phyloP scores from a whole-genome alignment of 2,888 invertebrate genomes.

The Eilema griseolum region DNA sequence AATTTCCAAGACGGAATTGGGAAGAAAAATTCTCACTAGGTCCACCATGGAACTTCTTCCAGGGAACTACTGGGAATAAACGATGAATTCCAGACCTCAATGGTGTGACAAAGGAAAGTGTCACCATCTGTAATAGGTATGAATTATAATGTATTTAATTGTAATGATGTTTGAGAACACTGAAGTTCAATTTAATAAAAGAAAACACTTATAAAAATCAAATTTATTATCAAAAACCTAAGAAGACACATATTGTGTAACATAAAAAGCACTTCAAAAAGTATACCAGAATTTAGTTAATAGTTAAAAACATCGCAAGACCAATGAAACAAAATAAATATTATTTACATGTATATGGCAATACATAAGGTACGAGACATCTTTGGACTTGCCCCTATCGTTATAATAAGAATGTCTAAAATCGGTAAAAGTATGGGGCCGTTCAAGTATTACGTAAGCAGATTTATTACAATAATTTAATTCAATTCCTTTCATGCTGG shows the following conservation, averaged over 20 bases:
- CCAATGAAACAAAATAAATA: constrained; percentile 63
- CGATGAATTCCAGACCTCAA: too few species aligned
- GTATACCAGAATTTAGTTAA: constrained; percentile 45
- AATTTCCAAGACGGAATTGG: too few species aligned
- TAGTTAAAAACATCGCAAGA: constrained; percentile 25
- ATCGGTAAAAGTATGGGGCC: not conserved
- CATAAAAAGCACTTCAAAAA: constrained; percentile 53
- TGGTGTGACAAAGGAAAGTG: too few species aligned
- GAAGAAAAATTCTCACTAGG: too few species aligned
- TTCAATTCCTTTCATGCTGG: too few species aligned
- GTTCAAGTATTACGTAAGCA: too few species aligned
- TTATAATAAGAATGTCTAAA: constrained; percentile 27
- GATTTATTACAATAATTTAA: too few species aligned
- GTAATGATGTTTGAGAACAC: too few species aligned
- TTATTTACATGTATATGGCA: constrained; percentile 75
- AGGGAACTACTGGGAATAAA: too few species aligned
- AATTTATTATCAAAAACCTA: constrained; percentile 65
- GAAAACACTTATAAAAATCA: constrained; percentile 52
- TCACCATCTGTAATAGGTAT: too few species aligned
- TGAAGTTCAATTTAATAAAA: not conserved
- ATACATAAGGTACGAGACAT: constrained; percentile 69
- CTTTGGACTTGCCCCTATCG: constrained; percentile 71
- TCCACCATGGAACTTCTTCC: too few species aligned
- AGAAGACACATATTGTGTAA: constrained; percentile 59
- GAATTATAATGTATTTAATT: too few species aligned